Conservation (phyloP, 2,797 vertebrate genomes). For the Clamator glandarius region DNA sequence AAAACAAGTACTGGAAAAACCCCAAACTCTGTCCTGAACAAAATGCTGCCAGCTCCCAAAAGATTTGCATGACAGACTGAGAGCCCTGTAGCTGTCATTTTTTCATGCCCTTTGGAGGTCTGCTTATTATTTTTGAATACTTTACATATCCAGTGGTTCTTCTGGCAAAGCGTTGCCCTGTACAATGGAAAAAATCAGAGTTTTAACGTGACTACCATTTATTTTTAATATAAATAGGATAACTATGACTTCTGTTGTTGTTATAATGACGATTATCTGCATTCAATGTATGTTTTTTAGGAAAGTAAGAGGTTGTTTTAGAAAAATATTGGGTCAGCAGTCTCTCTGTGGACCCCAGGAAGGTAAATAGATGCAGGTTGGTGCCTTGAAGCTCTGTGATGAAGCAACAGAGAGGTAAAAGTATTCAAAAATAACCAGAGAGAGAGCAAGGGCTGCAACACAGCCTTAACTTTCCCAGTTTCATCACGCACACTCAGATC, state of each 20-base stretch:
- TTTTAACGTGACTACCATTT: neutral
- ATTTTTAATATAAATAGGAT: neutral
- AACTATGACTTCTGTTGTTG: neutral
- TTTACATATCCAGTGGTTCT: neutral
- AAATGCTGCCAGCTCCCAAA: neutral
- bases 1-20: constrained; percentile 31
- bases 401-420: neutral
- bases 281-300: neutral
- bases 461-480: neutral
- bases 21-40: constrained; percentile 4
- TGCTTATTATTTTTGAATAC: constrained; percentile 45
- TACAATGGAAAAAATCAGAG: neutral
- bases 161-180: neutral
- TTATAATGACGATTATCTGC: neutral
- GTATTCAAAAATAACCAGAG: neutral
- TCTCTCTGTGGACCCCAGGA: neutral
- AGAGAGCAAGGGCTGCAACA: neutral
- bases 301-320: neutral
- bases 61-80: constrained; percentile 6
- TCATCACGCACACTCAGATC: neutral
- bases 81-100: constrained; percentile 29
- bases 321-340: neutral
- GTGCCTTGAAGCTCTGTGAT: neutral
- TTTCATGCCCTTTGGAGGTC: neutral
- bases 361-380: neutral